A percentile compares a stretch with the other conserved stretches of the same genome.
Evolutionary conservation across 1,140 invertebrate genomes (phyloP).

Genomic region (Philaenus spumarius): DNA sequence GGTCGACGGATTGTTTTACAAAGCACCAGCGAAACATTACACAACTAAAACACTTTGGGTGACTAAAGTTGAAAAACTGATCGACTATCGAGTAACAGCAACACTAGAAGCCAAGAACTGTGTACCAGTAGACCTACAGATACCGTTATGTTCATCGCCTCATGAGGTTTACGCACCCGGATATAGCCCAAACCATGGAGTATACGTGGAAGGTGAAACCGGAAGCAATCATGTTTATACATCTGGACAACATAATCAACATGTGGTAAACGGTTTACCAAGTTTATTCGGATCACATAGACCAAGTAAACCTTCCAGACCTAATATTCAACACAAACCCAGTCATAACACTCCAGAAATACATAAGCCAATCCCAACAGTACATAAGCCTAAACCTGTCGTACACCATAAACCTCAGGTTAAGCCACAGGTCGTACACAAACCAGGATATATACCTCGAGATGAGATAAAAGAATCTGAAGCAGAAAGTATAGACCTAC

Average conservation of each 20-base stretch:
- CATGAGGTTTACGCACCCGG: background rate
- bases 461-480: background rate
- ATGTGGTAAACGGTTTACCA: background rate
- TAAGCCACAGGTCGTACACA: background rate
- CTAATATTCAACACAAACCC: background rate
- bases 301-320: background rate
- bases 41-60: constrained; percentile 31
- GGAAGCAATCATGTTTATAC: no score
- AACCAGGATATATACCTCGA: background rate
- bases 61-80: constrained; percentile 34
- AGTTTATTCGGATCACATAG: no score
- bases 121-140: constrained; percentile 23
- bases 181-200: background rate
- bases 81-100: constrained; percentile 32
- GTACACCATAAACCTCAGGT: background rate
- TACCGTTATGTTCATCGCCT: background rate
- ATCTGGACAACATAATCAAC: no score
- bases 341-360: background rate
- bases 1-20: background rate
- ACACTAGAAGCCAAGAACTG: constrained; percentile 35
- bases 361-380: background rate
- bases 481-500: background rate
- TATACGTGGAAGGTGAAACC: background rate
- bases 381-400: background rate
- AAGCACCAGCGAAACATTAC: background rate